Percentiles rank a stretch among this genome's conserved stretches.
Conservation (phyloP, 2,113 vertebrate genomes). For the Chionodraco myersi region DNA sequence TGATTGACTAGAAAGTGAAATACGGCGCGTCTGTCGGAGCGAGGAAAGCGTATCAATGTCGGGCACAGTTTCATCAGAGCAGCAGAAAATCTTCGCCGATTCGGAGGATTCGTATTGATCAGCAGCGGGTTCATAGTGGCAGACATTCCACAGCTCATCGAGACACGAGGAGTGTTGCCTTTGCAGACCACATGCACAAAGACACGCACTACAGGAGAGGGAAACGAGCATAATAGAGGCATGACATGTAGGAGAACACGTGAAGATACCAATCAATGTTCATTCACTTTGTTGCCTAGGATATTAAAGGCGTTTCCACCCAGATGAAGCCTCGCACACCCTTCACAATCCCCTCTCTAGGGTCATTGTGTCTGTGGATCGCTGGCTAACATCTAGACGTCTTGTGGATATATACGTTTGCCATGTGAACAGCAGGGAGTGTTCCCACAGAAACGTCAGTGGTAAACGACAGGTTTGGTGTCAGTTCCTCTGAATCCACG, state of each 20-base stretch:
- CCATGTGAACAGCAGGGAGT: not conserved
- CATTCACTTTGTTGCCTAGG: too few relatives aligned
- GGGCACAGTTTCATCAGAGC: conserved; percentile 39
- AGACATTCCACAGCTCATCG: not conserved
- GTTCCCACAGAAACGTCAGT: conserved; percentile 10
- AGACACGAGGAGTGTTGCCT: not conserved
- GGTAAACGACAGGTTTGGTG: conserved; percentile 49
- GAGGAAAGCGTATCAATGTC: conserved; percentile 15
- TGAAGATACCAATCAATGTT: not conserved
- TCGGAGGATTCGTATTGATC: conserved; percentile 12
- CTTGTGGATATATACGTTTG: not conserved
- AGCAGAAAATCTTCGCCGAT: conserved; percentile 52
- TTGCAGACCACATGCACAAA: too few relatives aligned
- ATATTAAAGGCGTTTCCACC: not conserved
- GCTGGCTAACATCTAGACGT: not conserved
- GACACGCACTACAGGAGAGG: too few relatives aligned
- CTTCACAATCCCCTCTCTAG: not conserved
- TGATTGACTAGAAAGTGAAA: conserved; percentile 56
- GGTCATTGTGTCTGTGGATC: not conserved
- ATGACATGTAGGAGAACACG: not conserved
- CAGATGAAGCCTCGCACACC: too few relatives aligned
- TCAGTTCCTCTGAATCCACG: conserved; percentile 22
- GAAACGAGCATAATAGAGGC: not conserved
- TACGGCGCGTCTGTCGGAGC: not conserved
- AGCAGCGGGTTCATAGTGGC: not conserved